Conservation (phyloP, 2,888 invertebrate genomes). For the Acanthopleura granulata region DNA sequence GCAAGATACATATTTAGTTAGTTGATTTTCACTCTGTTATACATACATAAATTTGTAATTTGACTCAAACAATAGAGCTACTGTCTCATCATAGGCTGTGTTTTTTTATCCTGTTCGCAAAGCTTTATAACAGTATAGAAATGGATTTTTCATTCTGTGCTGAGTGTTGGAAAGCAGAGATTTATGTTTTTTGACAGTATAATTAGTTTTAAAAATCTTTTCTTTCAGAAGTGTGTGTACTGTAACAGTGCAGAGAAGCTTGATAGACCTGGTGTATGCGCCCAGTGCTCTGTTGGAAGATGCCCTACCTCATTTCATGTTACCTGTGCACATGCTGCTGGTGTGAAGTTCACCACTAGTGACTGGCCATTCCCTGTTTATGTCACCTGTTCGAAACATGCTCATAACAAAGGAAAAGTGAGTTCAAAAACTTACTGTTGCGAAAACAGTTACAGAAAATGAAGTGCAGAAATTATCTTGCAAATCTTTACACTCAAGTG, state of each 20-base stretch:
- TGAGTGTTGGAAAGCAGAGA: too few species aligned
- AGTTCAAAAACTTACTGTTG: not conserved
- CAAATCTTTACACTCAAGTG: too few species aligned
- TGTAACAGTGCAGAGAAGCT: constrained; percentile 46
- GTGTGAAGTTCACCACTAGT: constrained; percentile 70
- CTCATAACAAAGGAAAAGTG: constrained; percentile 46
- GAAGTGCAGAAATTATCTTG: too few species aligned
- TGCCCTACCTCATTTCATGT: constrained; percentile 74
- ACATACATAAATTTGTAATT: constrained; percentile 10
- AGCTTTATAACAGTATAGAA: too few species aligned
- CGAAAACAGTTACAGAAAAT: too few species aligned
- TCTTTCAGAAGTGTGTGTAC: constrained; percentile 62
- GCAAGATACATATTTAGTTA: too few species aligned
- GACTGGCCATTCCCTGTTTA: constrained; percentile 69
- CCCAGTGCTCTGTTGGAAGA: constrained; percentile 71
- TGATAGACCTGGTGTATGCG: constrained; percentile 68
- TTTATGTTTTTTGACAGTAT: too few species aligned
- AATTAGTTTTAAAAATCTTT: too few species aligned
- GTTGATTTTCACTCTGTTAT: not conserved
- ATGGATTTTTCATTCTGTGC: too few species aligned
- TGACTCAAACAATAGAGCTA: too few species aligned
- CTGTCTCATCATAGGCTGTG: constrained; percentile 18
- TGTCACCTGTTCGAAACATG: constrained; percentile 68
- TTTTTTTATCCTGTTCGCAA: not conserved
- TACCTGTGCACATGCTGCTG: constrained; percentile 75